A percentile compares a stretch with the other conserved stretches of the same genome.
Evolutionary conservation across 2,797 vertebrate species (phyloP).

Genomic region (Scolopax rusticola): DNA sequence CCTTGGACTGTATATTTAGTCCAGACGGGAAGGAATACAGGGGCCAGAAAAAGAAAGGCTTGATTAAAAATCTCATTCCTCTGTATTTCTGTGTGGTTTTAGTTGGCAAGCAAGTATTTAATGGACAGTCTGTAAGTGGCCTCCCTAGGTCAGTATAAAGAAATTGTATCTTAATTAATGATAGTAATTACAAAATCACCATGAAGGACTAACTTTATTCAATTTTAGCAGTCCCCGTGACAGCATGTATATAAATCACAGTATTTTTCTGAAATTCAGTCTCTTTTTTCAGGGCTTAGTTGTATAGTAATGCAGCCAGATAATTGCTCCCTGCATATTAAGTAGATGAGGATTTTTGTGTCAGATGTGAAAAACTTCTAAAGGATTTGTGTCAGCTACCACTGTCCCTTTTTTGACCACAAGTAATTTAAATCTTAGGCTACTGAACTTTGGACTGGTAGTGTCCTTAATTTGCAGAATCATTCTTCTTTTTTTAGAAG

Average conservation of each 20-base stretch:
- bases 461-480: not conserved
- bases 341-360: not conserved
- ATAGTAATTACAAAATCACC: not conserved
- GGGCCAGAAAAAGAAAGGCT: not conserved
- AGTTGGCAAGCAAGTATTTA: not conserved
- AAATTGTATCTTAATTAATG: not conserved
- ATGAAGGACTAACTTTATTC: not conserved
- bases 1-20: not conserved
- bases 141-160: not conserved
- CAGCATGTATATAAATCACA: not conserved
- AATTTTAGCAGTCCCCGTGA: not conserved
- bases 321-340: not conserved
- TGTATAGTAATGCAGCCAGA: not conserved
- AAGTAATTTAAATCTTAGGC: not conserved
- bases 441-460: not conserved
- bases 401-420: not conserved
- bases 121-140: not conserved
- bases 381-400: not conserved
- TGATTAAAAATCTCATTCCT: not conserved
- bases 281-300: not conserved
- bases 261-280: not conserved
- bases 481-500: not conserved
- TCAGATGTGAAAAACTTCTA: not conserved
- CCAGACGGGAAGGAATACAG: not conserved
- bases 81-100: not conserved